Percentiles rank a stretch among this genome's conserved stretches.
Conservation (phyloP, 2,888 invertebrate species). For the Pomacea canaliculata region DNA sequence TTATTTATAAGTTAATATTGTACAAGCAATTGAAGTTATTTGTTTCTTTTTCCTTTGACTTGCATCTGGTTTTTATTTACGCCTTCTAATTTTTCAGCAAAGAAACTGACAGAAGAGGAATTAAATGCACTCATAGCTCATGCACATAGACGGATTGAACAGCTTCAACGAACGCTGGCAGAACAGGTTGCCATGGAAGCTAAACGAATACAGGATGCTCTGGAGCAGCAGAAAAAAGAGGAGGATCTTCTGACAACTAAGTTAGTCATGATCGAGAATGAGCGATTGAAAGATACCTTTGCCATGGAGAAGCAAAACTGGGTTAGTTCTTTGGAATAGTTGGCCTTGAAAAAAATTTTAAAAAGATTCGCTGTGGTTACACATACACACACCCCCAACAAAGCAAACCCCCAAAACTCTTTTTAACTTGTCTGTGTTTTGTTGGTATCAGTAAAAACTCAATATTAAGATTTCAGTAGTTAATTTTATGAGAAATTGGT, state of each 20-base stretch:
- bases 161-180: constrained; percentile 82
- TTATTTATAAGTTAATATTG: too few species aligned
- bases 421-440: background rate
- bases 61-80: background rate
- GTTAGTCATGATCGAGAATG: constrained; percentile 78
- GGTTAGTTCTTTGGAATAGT: constrained; percentile 47
- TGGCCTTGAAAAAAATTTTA: too few species aligned
- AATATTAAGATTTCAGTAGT: background rate
- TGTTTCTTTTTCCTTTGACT: too few species aligned
- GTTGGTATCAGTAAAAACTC: background rate
- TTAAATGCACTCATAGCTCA: constrained; percentile 84
- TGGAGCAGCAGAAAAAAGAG: constrained; percentile 76
- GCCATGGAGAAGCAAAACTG: constrained; percentile 78
- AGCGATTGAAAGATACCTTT: constrained; percentile 78
- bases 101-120: constrained; percentile 76
- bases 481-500: background rate
- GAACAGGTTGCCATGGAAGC: constrained; percentile 75
- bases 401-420: too few species aligned
- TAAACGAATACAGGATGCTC: constrained; percentile 76
- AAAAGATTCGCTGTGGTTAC: too few species aligned
- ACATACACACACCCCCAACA: too few species aligned
- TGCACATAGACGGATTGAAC: constrained; percentile 82
- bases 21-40: too few species aligned
- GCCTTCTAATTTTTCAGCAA: constrained; percentile 42
- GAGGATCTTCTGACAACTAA: constrained; percentile 74